Conservation (phyloP, 1,140 invertebrate genomes). For the Anoplolepis gracilipes region DNA sequence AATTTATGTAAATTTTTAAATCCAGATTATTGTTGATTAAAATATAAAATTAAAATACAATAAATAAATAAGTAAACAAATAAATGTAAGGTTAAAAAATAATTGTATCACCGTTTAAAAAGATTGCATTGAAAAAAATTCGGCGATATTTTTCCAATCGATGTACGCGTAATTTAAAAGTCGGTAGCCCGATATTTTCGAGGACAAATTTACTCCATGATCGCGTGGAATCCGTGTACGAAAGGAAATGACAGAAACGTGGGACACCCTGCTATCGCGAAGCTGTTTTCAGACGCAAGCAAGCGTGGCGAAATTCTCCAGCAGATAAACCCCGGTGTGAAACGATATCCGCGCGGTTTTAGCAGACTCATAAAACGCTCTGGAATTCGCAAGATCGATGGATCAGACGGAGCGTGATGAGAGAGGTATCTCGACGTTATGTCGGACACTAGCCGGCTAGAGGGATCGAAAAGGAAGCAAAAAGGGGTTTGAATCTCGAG, state of each 20-base stretch:
- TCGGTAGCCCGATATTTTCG: not conserved
- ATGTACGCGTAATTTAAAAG: not conserved
- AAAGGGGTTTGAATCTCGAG: conserved; percentile 36
- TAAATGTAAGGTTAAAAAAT: not conserved
- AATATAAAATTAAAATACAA: too few relatives aligned
- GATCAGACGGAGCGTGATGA: conserved; percentile 28
- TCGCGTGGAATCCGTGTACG: not conserved
- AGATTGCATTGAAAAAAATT: not conserved
- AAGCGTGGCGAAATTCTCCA: not conserved
- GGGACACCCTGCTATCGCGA: not conserved
- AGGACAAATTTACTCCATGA: too few relatives aligned
- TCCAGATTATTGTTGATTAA: too few relatives aligned
- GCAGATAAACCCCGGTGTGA: not conserved
- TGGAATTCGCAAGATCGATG: conserved; percentile 36
- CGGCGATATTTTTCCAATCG: not conserved
- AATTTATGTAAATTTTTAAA: too few relatives aligned
- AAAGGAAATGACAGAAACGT: not conserved
- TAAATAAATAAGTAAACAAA: too few relatives aligned
- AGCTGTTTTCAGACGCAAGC: conserved; percentile 4
- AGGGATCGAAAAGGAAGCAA: conserved; percentile 22
- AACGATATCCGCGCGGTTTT: conserved; percentile 32
- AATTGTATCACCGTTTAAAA: not conserved
- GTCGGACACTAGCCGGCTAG: conserved; percentile 1
- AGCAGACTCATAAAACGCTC: conserved; percentile 6
- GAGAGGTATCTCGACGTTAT: conserved; percentile 16